These are phyloP conservation scores for Edolisoma coerulescens DNA, from an alignment of 2,113 vertebrate genomes.

Conservation along the genomic window DNA sequence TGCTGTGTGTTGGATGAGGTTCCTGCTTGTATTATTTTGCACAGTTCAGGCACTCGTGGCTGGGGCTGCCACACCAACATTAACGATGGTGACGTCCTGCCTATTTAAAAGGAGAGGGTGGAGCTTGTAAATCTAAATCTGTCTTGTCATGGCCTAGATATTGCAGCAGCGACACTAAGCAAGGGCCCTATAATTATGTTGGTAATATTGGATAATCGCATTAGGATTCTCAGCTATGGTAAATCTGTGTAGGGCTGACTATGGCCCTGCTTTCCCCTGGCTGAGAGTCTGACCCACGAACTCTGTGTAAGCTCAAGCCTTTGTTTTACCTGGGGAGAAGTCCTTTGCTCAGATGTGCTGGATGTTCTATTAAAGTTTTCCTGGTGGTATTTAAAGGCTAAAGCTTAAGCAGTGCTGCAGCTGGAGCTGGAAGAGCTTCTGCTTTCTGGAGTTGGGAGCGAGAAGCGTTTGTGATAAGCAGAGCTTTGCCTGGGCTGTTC, in stretches of 20 bases:
- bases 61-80: background rate
- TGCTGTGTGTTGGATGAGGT: background rate
- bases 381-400: background rate
- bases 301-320: background rate
- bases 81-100: background rate
- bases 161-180: background rate
- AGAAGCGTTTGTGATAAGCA: background rate
- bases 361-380: background rate
- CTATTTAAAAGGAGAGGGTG: background rate
- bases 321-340: background rate
- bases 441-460: background rate
- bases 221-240: background rate
- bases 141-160: constrained; percentile 44
- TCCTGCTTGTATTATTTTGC: background rate
- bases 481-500: background rate
- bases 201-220: constrained; percentile 35
- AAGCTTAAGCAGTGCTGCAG: background rate
- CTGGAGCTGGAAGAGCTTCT: background rate
- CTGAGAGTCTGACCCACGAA: background rate
- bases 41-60: background rate
- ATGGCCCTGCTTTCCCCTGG: background rate
- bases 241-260: background rate
- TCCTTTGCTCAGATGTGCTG: background rate
- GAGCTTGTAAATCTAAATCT: constrained; percentile 41
- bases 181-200: background rate